Percentiles rank a stretch among this genome's conserved stretches.
Conservation (phyloP, 2,888 invertebrate genomes). For the Chloromyia formosa region DNA sequence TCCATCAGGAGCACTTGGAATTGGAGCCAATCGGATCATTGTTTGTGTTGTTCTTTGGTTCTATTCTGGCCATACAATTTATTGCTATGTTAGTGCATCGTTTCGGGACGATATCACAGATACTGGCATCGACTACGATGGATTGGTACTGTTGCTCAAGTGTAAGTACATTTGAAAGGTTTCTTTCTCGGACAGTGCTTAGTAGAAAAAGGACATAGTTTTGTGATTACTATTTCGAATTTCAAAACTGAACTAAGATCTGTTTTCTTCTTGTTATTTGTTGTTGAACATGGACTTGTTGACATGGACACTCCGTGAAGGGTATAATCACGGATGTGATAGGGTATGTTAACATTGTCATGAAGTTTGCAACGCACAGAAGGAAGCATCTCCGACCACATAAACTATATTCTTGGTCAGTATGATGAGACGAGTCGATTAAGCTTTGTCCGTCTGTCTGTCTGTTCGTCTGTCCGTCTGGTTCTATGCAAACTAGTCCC, state of each 20-base stretch:
- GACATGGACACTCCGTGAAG: too few relatives aligned
- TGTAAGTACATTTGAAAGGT: conserved; percentile 52
- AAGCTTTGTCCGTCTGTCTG: too few relatives aligned
- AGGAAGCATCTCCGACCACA: too few relatives aligned
- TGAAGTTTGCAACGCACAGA: too few relatives aligned
- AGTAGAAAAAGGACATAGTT: neutral
- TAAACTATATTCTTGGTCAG: too few relatives aligned
- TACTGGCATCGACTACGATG: conserved; percentile 74
- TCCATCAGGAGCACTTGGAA: conserved; percentile 70
- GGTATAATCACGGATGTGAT: too few relatives aligned
- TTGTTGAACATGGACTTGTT: too few relatives aligned
- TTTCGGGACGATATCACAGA: conserved; percentile 77
- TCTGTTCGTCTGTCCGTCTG: too few relatives aligned
- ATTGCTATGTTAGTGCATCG: conserved; percentile 80
- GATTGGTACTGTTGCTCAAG: conserved; percentile 62
- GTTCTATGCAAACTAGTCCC: too few relatives aligned
- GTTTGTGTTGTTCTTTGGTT: conserved; percentile 76
- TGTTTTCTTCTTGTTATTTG: conserved; percentile 46
- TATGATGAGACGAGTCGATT: too few relatives aligned
- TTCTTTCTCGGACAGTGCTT: neutral
- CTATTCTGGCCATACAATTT: conserved; percentile 76
- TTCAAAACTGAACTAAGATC: conserved; percentile 33
- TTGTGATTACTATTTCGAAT: neutral
- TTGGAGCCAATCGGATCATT: conserved; percentile 79
- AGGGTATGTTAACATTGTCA: too few relatives aligned